phyloP scores from a whole-genome alignment of 2,113 vertebrate genomes.

The Cyphomyrus discorhynchus region DNA sequence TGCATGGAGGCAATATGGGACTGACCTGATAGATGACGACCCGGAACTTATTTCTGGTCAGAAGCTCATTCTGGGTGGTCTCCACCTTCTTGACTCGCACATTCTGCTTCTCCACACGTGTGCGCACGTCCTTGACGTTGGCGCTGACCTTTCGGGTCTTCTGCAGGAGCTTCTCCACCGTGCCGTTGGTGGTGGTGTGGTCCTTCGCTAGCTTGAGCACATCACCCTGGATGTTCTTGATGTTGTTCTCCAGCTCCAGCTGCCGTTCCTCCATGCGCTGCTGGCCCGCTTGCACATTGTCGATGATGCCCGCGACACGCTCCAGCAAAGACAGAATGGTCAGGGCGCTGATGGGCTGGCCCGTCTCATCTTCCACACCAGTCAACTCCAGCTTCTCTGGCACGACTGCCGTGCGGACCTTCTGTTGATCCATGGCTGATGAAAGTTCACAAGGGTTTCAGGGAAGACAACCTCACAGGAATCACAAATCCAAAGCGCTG shows the following conservation, averaged over 20 bases:
- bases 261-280: conserved; percentile 90
- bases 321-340: conserved; percentile 89
- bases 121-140: conserved; percentile 84
- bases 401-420: conserved; percentile 44
- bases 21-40: conserved; percentile 96
- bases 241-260: conserved; percentile 75
- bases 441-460: not conserved
- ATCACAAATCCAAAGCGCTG: not conserved
- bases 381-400: conserved; percentile 69
- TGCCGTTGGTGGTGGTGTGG: conserved; percentile 72
- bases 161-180: conserved; percentile 83
- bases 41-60: conserved; percentile 89
- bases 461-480: not conserved
- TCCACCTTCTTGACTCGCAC: conserved; percentile 79
- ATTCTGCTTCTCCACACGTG: conserved; percentile 82
- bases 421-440: conserved; percentile 66
- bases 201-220: conserved; percentile 82
- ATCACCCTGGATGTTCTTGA: conserved; percentile 84
- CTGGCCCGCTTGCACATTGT: conserved; percentile 85
- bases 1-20: not conserved
- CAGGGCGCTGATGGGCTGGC: conserved; percentile 75
- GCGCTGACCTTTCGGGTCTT: conserved; percentile 89
- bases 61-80: conserved; percentile 85
- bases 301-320: conserved; percentile 86
- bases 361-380: conserved; percentile 74